Base-by-base conservation (phyloP, 2,113 vertebrate genomes). In the Urocitellus parryii region DNA sequence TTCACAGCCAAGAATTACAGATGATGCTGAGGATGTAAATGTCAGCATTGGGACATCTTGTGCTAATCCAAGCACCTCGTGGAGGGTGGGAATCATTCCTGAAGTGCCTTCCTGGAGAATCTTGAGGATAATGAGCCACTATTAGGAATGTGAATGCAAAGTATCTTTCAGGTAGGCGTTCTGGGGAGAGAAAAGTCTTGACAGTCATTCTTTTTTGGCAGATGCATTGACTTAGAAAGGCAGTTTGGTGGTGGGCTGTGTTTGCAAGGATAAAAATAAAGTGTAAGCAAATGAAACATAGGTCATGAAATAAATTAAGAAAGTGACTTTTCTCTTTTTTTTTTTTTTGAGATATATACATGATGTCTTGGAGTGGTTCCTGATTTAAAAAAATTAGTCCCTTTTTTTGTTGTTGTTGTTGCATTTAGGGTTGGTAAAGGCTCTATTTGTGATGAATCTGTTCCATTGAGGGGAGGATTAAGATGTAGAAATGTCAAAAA, bases 221-320 rank as follows among this genome's bases (percentile, higher is more conserved):
- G 67, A 81, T 83, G 81, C 16, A 88, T 95, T 87, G 51, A 63
- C 58, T 86, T 90, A 4, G 39, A 84, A 72, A 74, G 45, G 70
- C 77, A 27, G 2, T 92, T 86, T 87, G 65, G n/a, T 88, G 42
- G 74, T 81, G 42, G 80, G 12, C 74, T 92, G 32, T 81, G 89
- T 95, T 90, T 58, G 34, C 72, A 18, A 53, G 72, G 20, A 63
- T 92, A 90, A 89, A 67, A 92, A 88, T 70, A 51, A 90, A 18
- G 29, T 56, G 6, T 48, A 80, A 87, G 74, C 39, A 53, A 74
- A 90, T 48, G 72, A 84, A 95, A 29, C 56, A 34, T n/a, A 89
- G 72, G 65, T 79, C 85, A 63, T n/a, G 48, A 92, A 58, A 39
- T 88, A 65, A 90, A 83, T 90, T 16, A 83, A 45, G 73, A 80